phyloP scores from a whole-genome alignment of 2,797 vertebrate species.

The Paramormyrops hopkinsi region DNA sequence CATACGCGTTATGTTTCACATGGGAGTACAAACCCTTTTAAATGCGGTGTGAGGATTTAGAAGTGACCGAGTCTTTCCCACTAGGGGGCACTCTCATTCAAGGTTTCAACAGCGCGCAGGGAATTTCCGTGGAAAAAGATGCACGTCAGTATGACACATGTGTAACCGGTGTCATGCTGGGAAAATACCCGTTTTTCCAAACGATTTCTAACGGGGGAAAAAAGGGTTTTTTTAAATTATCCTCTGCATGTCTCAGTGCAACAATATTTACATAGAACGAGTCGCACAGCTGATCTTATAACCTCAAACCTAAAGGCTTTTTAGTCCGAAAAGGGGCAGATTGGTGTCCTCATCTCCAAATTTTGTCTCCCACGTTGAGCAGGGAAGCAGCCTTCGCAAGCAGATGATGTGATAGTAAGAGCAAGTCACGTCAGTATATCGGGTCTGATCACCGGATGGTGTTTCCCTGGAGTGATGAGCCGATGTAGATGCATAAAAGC shows the following conservation, averaged over 20 bases:
- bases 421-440: neutral
- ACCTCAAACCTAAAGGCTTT: neutral
- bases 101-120: neutral
- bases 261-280: neutral
- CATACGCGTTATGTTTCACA: neutral
- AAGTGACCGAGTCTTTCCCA: neutral
- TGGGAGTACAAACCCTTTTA: neutral
- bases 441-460: neutral
- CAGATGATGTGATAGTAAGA: neutral
- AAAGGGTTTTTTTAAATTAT: neutral
- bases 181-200: neutral
- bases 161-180: neutral
- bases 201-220: neutral
- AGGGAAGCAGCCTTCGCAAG: neutral
- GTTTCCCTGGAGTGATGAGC: neutral
- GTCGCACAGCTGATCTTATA: neutral
- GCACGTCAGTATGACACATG: neutral
- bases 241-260: neutral
- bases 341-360: neutral
- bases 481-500: neutral
- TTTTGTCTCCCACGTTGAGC: neutral
- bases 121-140: slow-evolving; percentile 7
- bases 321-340: neutral
- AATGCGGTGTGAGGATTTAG: neutral
- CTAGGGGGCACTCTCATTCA: slow-evolving; percentile 13